These are phyloP conservation scores for Atta texana DNA, from an alignment of 1,140 invertebrate species.

Conservation along the genomic window DNA sequence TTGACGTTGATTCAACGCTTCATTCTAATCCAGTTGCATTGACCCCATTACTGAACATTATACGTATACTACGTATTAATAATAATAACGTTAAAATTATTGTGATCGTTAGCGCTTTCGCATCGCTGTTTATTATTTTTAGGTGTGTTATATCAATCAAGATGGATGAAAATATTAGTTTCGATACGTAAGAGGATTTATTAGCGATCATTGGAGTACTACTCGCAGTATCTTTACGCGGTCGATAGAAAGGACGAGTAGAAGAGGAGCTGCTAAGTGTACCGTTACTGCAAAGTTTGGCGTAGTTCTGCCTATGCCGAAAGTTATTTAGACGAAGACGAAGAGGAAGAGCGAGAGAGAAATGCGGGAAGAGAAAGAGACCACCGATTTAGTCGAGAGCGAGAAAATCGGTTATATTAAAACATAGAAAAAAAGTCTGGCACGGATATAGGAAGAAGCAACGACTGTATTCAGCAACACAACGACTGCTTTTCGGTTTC, in stretches of 20 bases:
- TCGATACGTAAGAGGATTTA: slow-evolving; percentile 29
- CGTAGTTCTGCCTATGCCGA: slow-evolving; percentile 57
- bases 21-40: background rate
- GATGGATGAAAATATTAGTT: slow-evolving; percentile 2
- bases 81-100: slow-evolving; percentile 41
- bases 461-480: slow-evolving; percentile 6
- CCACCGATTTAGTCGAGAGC: slow-evolving; percentile 20
- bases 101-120: background rate
- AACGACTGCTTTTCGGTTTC: slow-evolving; percentile 18
- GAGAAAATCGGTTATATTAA: slow-evolving; percentile 25
- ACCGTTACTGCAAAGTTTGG: slow-evolving; percentile 65
- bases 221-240: slow-evolving; percentile 57
- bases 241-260: background rate
- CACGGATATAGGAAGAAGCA: slow-evolving; percentile 29
- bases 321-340: slow-evolving; percentile 53
- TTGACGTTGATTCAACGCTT: slow-evolving; percentile 13
- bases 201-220: slow-evolving; percentile 41
- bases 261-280: slow-evolving; percentile 53
- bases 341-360: background rate
- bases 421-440: slow-evolving; percentile 35
- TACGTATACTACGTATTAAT: background rate
- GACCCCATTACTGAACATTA: background rate
- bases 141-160: background rate
- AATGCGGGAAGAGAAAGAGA: background rate
- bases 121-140: background rate